Conservation (phyloP, 2,888 invertebrate genomes). For the Candidula unifasciata region DNA sequence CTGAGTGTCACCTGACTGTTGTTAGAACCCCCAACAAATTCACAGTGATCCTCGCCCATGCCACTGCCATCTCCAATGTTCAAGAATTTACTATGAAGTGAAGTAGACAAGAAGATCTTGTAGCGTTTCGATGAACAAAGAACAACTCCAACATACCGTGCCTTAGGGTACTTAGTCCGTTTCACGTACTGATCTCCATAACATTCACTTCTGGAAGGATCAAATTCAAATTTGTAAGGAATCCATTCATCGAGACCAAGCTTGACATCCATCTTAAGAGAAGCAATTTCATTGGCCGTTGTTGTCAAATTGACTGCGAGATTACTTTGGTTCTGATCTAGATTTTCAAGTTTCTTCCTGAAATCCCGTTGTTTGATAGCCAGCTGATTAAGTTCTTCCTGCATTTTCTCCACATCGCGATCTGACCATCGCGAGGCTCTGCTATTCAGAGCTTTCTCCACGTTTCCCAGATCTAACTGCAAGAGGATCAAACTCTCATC, state of each 20-base stretch:
- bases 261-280: constrained; percentile 56
- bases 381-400: constrained; percentile 49
- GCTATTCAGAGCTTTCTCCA: constrained; percentile 52
- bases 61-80: constrained; percentile 68
- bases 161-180: constrained; percentile 57
- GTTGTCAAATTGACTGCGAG: constrained; percentile 34
- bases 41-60: constrained; percentile 72
- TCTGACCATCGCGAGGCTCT: constrained; percentile 46
- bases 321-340: constrained; percentile 24
- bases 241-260: constrained; percentile 62
- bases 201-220: constrained; percentile 60
- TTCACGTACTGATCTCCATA: constrained; percentile 64
- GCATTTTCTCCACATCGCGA: constrained; percentile 42
- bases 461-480: constrained; percentile 52
- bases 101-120: constrained; percentile 68
- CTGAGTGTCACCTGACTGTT: constrained; percentile 54
- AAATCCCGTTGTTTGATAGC: constrained; percentile 47
- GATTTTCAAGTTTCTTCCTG: constrained; percentile 23
- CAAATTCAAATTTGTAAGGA: constrained; percentile 62
- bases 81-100: constrained; percentile 62
- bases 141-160: constrained; percentile 67
- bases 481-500: constrained; percentile 51
- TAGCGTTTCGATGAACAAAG: constrained; percentile 65
- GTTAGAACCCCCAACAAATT: constrained; percentile 65
- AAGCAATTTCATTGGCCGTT: constrained; percentile 47